A percentile compares a stretch with the other conserved stretches of the same genome.
Evolutionary conservation across 2,888 invertebrate species (phyloP).

Genomic region (Cantharis rufa): DNA sequence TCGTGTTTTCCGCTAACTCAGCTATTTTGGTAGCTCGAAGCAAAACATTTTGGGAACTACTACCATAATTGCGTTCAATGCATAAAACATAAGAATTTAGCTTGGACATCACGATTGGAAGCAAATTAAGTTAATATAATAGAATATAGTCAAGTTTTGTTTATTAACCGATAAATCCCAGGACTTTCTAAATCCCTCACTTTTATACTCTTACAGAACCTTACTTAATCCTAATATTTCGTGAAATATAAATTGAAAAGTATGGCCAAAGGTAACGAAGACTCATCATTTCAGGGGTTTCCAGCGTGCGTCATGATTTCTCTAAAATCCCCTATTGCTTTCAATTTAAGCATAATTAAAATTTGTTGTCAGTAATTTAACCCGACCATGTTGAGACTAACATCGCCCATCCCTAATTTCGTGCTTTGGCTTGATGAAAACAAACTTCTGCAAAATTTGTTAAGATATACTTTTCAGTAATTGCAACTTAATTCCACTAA

Average conservation of each 20-base stretch:
- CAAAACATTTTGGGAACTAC: neutral
- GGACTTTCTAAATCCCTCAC: neutral
- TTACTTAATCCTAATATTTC: neutral
- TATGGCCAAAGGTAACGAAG: neutral
- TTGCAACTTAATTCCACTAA: neutral
- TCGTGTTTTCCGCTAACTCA: conserved; percentile 34
- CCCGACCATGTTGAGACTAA: neutral
- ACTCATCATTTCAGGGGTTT: neutral
- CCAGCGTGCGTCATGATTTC: neutral
- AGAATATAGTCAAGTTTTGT: neutral
- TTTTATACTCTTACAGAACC: neutral
- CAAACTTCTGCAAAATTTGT: neutral
- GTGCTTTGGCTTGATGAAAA: neutral
- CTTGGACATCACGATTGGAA: neutral
- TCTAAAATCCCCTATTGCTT: neutral
- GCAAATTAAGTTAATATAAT: neutral
- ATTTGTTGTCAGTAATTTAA: neutral
- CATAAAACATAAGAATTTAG: neutral
- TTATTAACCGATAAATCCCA: neutral
- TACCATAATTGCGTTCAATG: neutral
- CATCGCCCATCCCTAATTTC: neutral
- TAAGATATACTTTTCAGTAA: neutral
- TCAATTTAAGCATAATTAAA: neutral
- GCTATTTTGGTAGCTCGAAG: conserved; percentile 29
- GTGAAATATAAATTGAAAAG: neutral